These are phyloP conservation scores for Hydrozoanthus gracilis DNA, from an alignment of 92 coral and sea anemone genomes.

Conservation along the genomic window DNA sequence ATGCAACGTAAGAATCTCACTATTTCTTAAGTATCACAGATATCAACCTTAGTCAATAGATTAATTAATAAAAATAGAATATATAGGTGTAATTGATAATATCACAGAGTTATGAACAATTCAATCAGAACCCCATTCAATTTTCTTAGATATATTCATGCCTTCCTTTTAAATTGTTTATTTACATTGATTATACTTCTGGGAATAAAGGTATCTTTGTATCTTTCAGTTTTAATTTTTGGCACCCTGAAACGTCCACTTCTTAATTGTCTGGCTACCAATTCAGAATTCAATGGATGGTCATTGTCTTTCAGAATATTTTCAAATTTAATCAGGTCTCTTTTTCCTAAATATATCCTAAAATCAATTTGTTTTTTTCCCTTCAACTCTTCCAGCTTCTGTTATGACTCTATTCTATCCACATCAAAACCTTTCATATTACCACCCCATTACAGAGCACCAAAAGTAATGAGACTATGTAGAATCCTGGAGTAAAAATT, in stretches of 20 bases:
- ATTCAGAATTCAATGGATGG: neutral
- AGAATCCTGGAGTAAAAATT: conserved; percentile 9
- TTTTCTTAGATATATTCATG: too few species aligned
- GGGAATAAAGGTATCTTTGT: conserved; percentile 9
- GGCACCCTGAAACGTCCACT: conserved; percentile 12
- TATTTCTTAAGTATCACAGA: too few species aligned
- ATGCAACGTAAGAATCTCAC: too few species aligned
- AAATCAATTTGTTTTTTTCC: conserved; percentile 15
- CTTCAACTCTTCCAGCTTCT: conserved; percentile 1
- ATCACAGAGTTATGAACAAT: too few species aligned
- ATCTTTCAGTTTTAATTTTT: conserved; percentile 5
- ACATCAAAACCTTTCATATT: neutral
- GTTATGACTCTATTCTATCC: conserved; percentile 13
- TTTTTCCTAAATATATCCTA: neutral
- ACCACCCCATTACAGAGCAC: conserved; percentile 30
- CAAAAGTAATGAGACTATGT: conserved; percentile 7
- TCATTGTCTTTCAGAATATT: neutral
- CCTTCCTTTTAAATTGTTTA: too few species aligned
- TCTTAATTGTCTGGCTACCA: neutral
- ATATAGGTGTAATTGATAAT: too few species aligned
- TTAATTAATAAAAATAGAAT: too few species aligned
- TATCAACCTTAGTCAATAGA: too few species aligned
- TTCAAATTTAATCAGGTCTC: neutral
- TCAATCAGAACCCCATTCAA: too few species aligned
- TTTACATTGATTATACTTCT: too few species aligned